A percentile compares a stretch with the other conserved stretches of the same genome.
Evolutionary conservation across 2,888 invertebrate genomes (phyloP).

Genomic region (Drosophila nr. perissopoda): DNA sequence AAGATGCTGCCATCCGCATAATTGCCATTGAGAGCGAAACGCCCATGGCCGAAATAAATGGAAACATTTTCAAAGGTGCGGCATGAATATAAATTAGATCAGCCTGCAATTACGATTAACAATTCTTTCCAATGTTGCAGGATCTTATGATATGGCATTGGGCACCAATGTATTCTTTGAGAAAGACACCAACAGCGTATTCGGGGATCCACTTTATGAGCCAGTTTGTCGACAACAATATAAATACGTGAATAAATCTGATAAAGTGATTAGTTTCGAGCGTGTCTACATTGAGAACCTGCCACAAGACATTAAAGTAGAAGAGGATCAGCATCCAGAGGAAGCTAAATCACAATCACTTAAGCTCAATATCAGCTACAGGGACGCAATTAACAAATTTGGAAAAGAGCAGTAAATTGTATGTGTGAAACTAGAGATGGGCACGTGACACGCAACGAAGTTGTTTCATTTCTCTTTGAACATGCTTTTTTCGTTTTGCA

Average conservation of each 20-base stretch:
- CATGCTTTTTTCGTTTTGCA: background rate
- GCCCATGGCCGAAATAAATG: conserved; percentile 89
- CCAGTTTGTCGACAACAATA: conserved; percentile 86
- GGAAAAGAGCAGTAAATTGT: conserved; percentile 48
- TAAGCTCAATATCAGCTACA: conserved; percentile 77
- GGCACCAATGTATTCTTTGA: conserved; percentile 92
- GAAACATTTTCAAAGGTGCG: conserved; percentile 87
- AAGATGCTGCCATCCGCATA: conserved; percentile 84
- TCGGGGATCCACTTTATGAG: conserved; percentile 87
- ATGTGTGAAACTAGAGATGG: conserved; percentile 1
- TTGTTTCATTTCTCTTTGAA: background rate
- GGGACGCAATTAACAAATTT: conserved; percentile 82
- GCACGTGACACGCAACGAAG: background rate
- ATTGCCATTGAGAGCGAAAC: conserved; percentile 88
- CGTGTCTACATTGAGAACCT: conserved; percentile 87
- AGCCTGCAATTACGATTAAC: background rate
- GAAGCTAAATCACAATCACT: conserved; percentile 28
- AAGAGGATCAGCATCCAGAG: conserved; percentile 15
- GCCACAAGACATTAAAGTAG: conserved; percentile 43
- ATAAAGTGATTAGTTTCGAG: conserved; percentile 89
- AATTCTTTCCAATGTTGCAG: conserved; percentile 80
- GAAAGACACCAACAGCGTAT: conserved; percentile 86
- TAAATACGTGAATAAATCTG: conserved; percentile 88
- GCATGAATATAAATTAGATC: background rate
- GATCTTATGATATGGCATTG: conserved; percentile 88